A percentile compares a stretch with the other conserved stretches of the same genome.
Evolutionary conservation across 1,140 invertebrate species (phyloP).

Genomic region (Hylaeus anthracinus): DNA sequence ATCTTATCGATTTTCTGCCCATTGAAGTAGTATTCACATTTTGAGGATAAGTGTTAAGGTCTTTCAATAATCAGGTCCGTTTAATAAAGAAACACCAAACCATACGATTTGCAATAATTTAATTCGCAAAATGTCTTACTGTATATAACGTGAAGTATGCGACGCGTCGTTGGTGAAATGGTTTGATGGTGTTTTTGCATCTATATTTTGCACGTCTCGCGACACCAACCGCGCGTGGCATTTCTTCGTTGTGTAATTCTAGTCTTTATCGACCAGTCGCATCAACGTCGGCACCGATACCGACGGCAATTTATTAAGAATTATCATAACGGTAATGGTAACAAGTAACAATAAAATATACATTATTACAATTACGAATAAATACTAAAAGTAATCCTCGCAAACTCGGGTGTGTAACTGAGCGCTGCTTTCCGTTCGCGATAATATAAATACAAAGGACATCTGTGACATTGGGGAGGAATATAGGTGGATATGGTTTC

Average conservation of each 20-base stretch:
- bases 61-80: background rate
- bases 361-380: conserved; percentile 63
- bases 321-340: conserved; percentile 60
- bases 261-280: conserved; percentile 37
- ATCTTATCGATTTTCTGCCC: too few relatives aligned
- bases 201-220: conserved; percentile 78
- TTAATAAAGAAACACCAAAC: background rate
- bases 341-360: conserved; percentile 55
- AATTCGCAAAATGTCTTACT: conserved; percentile 67
- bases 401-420: conserved; percentile 50
- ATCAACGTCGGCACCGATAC: conserved; percentile 18
- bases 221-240: conserved; percentile 70
- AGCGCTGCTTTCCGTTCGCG: conserved; percentile 42
- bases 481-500: too few relatives aligned
- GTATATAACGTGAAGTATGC: conserved; percentile 66
- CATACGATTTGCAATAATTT: conserved; percentile 62
- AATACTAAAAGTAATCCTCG: conserved; percentile 65
- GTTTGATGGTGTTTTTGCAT: conserved; percentile 70
- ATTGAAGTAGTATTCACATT: too few relatives aligned
- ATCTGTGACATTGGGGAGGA: background rate
- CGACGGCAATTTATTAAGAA: conserved; percentile 58
- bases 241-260: conserved; percentile 59
- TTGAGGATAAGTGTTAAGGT: too few relatives aligned
- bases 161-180: conserved; percentile 67
- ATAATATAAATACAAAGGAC: conserved; percentile 43